Conservation (phyloP, 2,113 vertebrate species). For the Cynocephalus volans region DNA sequence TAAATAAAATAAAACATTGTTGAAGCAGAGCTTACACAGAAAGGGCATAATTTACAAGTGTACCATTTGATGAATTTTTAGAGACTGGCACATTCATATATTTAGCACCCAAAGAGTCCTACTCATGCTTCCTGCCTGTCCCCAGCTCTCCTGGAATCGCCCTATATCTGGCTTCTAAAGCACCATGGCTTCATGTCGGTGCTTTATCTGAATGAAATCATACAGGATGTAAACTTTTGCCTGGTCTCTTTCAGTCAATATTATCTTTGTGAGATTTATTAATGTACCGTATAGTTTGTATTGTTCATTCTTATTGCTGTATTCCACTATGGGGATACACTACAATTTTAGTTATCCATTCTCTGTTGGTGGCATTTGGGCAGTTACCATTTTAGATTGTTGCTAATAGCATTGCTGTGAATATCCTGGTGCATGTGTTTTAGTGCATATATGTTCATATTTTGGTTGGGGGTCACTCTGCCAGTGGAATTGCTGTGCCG, state of each 20-base stretch:
- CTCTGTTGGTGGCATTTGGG: neutral
- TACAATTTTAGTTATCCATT: neutral
- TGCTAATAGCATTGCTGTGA: neutral
- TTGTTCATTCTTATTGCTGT: neutral
- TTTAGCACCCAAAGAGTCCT: neutral
- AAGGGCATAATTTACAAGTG: neutral
- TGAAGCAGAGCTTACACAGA: neutral
- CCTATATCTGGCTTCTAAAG: neutral
- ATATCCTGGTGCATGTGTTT: neutral
- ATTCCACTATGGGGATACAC: too few species aligned
- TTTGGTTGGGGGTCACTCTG: neutral
- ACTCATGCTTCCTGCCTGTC: neutral
- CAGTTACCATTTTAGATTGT: neutral
- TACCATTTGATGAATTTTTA: neutral
- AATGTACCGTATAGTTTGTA: neutral
- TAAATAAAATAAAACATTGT: too few species aligned
- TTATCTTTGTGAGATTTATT: neutral
- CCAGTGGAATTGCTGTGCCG: neutral
- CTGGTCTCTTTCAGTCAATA: neutral
- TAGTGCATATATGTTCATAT: neutral
- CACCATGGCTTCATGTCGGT: neutral
- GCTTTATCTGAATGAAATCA: neutral
- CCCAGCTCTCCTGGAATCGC: too few species aligned
- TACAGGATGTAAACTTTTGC: neutral
- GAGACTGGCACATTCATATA: neutral